phyloP scores from a whole-genome alignment of 2,113 vertebrate species.

The Psilopogon haemacephalus region DNA sequence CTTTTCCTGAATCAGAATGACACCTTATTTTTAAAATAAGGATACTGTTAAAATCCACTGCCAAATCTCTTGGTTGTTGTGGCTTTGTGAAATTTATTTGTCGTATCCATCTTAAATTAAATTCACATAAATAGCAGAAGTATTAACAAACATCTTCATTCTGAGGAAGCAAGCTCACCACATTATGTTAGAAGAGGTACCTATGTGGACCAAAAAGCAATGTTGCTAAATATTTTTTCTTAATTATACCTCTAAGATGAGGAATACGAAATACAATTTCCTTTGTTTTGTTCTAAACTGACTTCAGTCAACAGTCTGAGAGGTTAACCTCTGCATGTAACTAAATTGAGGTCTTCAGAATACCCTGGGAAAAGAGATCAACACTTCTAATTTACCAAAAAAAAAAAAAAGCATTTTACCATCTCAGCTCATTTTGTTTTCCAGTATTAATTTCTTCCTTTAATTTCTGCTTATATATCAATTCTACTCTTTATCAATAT shows the following conservation, averaged over 20 bases:
- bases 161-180: neutral
- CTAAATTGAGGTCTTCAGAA: neutral
- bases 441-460: neutral
- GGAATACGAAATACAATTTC: neutral
- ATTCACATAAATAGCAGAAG: neutral
- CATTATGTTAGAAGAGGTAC: neutral
- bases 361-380: neutral
- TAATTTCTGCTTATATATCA: neutral
- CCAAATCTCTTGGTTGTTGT: neutral
- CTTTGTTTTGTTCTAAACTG: neutral
- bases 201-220: neutral
- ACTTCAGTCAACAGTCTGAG: neutral
- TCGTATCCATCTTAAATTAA: neutral
- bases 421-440: neutral
- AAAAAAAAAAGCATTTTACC: neutral
- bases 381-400: neutral
- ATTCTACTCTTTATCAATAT: neutral
- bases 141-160: neutral
- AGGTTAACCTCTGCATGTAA: neutral
- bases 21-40: neutral
- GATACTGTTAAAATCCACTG: neutral
- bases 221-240: neutral
- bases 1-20: neutral
- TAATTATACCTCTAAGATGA: neutral
- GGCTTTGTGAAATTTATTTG: neutral